Base-by-base conservation (phyloP, 2,888 invertebrate genomes). In the Dasysyrphus tricinctus region DNA sequence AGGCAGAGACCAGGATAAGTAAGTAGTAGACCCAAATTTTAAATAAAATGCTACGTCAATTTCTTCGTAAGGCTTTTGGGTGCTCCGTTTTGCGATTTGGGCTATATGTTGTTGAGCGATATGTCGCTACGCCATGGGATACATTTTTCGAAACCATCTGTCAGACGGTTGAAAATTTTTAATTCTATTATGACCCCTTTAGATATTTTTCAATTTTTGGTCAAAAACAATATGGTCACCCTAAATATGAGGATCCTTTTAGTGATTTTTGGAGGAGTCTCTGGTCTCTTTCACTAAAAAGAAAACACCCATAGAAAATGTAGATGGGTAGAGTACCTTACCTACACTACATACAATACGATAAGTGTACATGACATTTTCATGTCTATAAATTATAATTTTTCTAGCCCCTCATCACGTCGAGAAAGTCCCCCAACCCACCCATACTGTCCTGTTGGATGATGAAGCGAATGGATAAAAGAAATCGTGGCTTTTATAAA, bases 381-480 rank as follows among this genome's bases (percentile, higher is more conserved):
- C 86, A 79, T 82, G 86, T 86, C 86, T 82, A 24, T 24, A 86
- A 86, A 82, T 86, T 78, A 86, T 82, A 86, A 86, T 86, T 73
- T 69, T 44, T 42, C 51, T 56, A 47, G 57, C 14, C 19, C 42
- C 65, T 39, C 9, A 56, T 65, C 56, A 63, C 16, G 24, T 24
- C 39, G 24, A 4, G 29, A 11, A 24, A 4, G 14, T 34, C 8
- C 24, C 12, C n/a, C 16, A 42, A 8, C 39, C 34, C 67, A 47
- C 34, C 14, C 2, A 0, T 16, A 24, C 24, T 54, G 29, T 32
- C 14, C 32, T 54, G n/a, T 14, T 54, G 29, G 29, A 54, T 54
- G 19, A 51, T 12, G 51, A 51, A 29, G 11, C 14, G 7, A 32
- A 54, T 54, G 44, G 44, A 44, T 57, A 47, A 57, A 44, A 56